Evolutionary conservation across 2,888 invertebrate genomes (phyloP), one percentile per base, ranked within the genome.

Genomic region (Ferdinandea cuprea): DNA sequence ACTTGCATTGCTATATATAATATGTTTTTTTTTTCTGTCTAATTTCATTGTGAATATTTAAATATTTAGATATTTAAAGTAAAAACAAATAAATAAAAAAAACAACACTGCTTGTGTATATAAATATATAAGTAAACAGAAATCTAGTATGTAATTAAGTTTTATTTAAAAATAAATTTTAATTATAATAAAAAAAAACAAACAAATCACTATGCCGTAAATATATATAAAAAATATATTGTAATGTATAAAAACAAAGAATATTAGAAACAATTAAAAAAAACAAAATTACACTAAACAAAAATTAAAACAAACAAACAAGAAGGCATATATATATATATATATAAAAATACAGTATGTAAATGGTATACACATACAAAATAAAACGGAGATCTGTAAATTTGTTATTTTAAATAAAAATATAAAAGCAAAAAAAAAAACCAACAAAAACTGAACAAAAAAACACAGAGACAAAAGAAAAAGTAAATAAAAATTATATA

Each of bases 41-140:
- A 87, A 88, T 89, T 89, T 89, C 88, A 88, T 88, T 89, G 89
- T 86, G 88, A 88, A 87, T 89, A 88, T 88, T 89, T 87, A 87
- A 89, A 86, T 86, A 87, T 87, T 85, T 86, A 87, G 71, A 88
- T 42, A 78, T 66, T 11, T 35, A 54, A 50, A 61, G 63, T 21
- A 71, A 84, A 37, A 74, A 74, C 44, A 46, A 79, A 74, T 54
- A 74, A 71, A 84, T 32, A 74, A 74, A 50, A 46, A 79, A 74
- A 59, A 74, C 65, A 50, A 74, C 74, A 71, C 65, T 72, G 68
- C 30, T 69, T 42, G 52, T 78, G 81, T 78, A 76, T 37, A 85
- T 77, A 77, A 54, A 46, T 74, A 71, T 65, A 30, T 65, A 81
- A 81, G 59, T 35, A 52, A 77, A 58, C 6, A 50, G 40, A 68